Base-by-base conservation (phyloP, 2,888 invertebrate genomes). In the Mechanitis mazaeus region DNA sequence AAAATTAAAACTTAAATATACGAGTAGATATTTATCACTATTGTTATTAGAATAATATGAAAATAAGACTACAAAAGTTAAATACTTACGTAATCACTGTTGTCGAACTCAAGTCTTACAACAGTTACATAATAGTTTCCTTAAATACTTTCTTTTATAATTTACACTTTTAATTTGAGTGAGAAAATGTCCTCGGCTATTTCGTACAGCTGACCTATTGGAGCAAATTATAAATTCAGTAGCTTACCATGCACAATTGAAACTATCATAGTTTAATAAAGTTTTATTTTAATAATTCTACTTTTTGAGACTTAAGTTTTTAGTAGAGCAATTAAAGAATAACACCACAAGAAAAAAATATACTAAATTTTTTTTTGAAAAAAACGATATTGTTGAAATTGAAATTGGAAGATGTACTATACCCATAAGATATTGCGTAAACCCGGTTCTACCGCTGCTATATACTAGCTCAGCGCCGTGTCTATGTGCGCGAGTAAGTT, bases 401-500 rank as follows among this genome's bases (percentile, higher is more conserved):
- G 20, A 20, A 20, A 20, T 20, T 20, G 20, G 20, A 20, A 20
- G 20, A 20, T 20, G 20, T 20, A 20, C 20, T 20, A 20, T 91
- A 92, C 97, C 98, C 91, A 95, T 95, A 5, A 97, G 91, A 75
- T 96, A 97, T 74, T 95, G 94, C 0, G 95, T 95, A 77, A 94
- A 95, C 0, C 96, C 96, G 55, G 93, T 92, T 54, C 98, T 92
- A 2, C 93, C 93, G 72, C 97, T 97, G 67, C 97, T 92, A 79
- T 98, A 98, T 5, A 97, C 94, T 54, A 97, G 90, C 61, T 96
- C 93, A 1, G 97, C 96, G 0, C 97, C 98, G 56, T 94, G 92
- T 50, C 93, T 91, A 75, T 97, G 97, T 69, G 96, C 94, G 63
- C 94, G 93, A 0, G 95, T 95, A 67, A 97, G 92, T 81, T 96